Conservation (phyloP, 2,888 invertebrate genomes). For the Sphinx pinastri region DNA sequence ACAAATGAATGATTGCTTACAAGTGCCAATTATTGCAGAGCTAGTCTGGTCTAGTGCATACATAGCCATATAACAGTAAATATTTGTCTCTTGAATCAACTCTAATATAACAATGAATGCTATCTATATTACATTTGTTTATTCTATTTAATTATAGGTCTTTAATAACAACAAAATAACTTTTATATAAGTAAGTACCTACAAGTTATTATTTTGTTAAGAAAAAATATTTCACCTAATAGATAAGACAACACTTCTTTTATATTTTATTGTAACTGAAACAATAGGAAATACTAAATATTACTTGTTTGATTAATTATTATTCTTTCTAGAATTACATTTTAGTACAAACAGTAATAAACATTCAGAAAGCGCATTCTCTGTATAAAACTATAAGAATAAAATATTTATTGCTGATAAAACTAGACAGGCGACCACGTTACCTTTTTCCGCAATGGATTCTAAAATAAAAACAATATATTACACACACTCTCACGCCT, state of each 20-base stretch:
- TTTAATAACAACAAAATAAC: not conserved
- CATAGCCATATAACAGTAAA: conserved; percentile 33
- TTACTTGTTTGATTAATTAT: not conserved
- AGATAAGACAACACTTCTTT: not conserved
- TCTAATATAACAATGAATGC: conserved; percentile 2
- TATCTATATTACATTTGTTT: not conserved
- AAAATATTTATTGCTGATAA: not conserved
- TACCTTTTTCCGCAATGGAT: conserved; percentile 11
- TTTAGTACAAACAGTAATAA: not conserved
- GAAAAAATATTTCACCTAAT: conserved; percentile 13
- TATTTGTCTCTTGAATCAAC: conserved; percentile 15
- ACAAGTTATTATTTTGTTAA: not conserved
- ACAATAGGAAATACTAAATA: not conserved
- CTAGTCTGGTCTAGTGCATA: conserved; percentile 38
- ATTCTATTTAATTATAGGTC: not conserved
- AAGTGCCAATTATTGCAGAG: conserved; percentile 67
- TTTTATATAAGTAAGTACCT: not conserved
- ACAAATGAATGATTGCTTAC: conserved; percentile 80
- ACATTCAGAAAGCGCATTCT: not conserved
- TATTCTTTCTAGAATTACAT: not conserved
- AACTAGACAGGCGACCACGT: not conserved
- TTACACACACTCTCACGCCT: no score
- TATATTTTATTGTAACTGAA: conserved; percentile 7
- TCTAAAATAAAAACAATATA: conserved; percentile 6
- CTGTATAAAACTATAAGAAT: no score